These are phyloP conservation scores for Unio delphinus DNA, from an alignment of 2,888 invertebrate genomes.

Conservation along the genomic window DNA sequence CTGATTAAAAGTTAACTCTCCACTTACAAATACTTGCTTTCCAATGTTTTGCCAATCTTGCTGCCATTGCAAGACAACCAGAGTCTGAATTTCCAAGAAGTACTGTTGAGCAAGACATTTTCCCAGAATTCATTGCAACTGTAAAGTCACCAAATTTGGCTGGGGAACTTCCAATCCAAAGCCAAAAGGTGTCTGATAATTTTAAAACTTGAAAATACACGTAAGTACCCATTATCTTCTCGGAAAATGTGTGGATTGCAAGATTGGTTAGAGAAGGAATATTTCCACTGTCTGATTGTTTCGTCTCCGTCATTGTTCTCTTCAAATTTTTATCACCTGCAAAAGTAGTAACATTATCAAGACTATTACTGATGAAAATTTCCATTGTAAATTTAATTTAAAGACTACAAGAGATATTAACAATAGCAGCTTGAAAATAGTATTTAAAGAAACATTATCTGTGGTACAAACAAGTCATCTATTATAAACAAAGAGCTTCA, in stretches of 20 bases:
- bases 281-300: too few species aligned
- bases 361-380: too few species aligned
- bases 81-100: slow-evolving; percentile 42
- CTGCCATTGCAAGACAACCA: slow-evolving; percentile 45
- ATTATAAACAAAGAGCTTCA: too few species aligned
- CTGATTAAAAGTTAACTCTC: slow-evolving; percentile 47
- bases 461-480: too few species aligned
- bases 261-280: too few species aligned
- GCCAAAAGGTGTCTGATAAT: slow-evolving; percentile 52
- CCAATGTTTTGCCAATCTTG: slow-evolving; percentile 55
- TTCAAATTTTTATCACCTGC: too few species aligned
- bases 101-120: slow-evolving; percentile 40
- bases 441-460: too few species aligned
- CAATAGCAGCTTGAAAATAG: too few species aligned
- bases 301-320: too few species aligned
- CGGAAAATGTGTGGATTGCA: slow-evolving; percentile 41
- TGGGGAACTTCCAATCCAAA: slow-evolving; percentile 55
- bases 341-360: too few species aligned
- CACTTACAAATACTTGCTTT: slow-evolving; percentile 62
- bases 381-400: too few species aligned
- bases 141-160: slow-evolving; percentile 50
- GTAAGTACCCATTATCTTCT: slow-evolving; percentile 42
- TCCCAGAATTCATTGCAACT: slow-evolving; percentile 53
- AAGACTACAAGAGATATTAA: too few species aligned
- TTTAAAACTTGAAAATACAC: slow-evolving; percentile 55